phyloP scores from a whole-genome alignment of 2,113 vertebrate species.

The Stigmatopora argus region DNA sequence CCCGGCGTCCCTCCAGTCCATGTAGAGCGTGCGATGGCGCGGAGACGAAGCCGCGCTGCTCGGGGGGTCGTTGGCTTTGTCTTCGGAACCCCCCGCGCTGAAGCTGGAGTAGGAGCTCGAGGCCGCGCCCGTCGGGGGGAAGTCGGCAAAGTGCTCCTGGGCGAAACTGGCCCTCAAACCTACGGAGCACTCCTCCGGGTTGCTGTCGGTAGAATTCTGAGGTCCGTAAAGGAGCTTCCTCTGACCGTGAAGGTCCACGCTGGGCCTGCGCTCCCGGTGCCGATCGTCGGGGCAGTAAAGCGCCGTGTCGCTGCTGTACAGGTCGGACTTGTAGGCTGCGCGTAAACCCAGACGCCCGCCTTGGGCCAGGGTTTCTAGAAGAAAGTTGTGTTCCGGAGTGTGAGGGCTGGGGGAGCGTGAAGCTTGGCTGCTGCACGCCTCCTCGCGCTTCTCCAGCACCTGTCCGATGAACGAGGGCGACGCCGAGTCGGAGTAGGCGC shows the following conservation, averaged over 20 bases:
- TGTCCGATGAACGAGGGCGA: conserved; percentile 84
- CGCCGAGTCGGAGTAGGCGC: conserved; percentile 81
- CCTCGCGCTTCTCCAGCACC: conserved; percentile 84
- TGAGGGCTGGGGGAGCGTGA: conserved; percentile 83
- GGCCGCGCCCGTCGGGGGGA: conserved; percentile 77
- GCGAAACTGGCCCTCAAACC: conserved; percentile 78
- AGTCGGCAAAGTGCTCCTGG: conserved; percentile 84
- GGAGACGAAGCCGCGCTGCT: conserved; percentile 85
- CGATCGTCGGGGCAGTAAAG: conserved; percentile 90
- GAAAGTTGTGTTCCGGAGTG: conserved; percentile 64
- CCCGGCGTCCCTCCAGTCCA: conserved; percentile 81
- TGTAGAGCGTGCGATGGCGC: conserved; percentile 85
- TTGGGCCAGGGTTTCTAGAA: conserved; percentile 68
- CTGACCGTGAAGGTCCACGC: conserved; percentile 80
- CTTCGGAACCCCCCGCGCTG: conserved; percentile 82
- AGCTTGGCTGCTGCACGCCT: conserved; percentile 77
- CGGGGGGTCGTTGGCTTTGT: conserved; percentile 82
- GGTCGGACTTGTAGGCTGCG: conserved; percentile 81
- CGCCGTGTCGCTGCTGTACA: conserved; percentile 92
- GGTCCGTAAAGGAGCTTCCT: conserved; percentile 77
- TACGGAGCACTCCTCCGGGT: conserved; percentile 75
- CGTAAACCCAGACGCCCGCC: conserved; percentile 71
- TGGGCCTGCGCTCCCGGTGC: conserved; percentile 78
- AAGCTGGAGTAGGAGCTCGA: conserved; percentile 97
- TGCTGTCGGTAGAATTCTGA: conserved; percentile 91